Evolutionary conservation across 2,113 vertebrate species (phyloP), one percentile per base, ranked within the genome.

Genomic region (Protobothrops flavoviridis): DNA sequence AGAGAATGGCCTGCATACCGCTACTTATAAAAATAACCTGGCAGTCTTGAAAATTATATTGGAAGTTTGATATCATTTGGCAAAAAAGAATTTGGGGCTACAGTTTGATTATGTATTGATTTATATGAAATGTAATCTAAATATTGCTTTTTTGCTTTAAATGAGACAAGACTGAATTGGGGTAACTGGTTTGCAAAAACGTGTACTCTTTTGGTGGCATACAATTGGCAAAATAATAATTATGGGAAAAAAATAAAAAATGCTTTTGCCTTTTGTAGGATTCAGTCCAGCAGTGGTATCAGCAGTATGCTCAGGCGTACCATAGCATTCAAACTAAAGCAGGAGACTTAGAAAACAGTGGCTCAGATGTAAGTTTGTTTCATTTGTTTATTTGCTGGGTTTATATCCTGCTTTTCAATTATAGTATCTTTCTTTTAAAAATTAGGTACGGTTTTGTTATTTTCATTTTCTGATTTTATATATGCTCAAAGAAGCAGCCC

Each of bases 221-320:
- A 2, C 0, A 1, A 69, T 29, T 64, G 85, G 4, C n/a, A 21
- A 50, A 59, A 24, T 29, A 56, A 64, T 87, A n/a, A 59, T 90
- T 48, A 17, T 64, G 43, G 33, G 0, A 56, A 93, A 56, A 93
- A 15, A 45, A 48, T 92, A 94, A 94, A 94, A 93, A 96, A 74
- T 93, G 90, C 23, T 95, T 95, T 95, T 21, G 93, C 85, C 90
- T 94, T 26, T 90, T 93, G 10, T 91, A 98, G 98, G 98, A 98
- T 94, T 97, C 97, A 97, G 97, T 97, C 95, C 98, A 98, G 97
- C 98, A 98, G 91, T 98, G 98, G 98, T 98, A 98, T 97, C 98
- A 98, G 93, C 97, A 98, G 88, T 98, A 97, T 95, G 97, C 97
- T 94, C 98, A 98, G 96, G 96, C 96, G 24, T 98, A 97, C 93